Conservation (phyloP, 2,113 vertebrate genomes). For the Tamias sibiricus region DNA sequence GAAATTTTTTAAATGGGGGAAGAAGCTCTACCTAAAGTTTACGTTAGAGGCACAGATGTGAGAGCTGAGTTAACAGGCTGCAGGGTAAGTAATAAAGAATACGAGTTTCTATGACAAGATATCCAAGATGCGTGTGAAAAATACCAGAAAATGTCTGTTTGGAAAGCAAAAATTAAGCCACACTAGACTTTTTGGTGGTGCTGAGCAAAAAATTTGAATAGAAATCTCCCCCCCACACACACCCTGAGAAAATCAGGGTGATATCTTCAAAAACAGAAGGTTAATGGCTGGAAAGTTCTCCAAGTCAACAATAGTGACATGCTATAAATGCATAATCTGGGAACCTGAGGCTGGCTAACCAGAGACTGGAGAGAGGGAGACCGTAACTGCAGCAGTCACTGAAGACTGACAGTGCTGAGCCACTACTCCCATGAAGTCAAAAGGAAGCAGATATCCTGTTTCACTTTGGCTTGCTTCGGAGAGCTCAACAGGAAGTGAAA, state of each 20-base stretch:
- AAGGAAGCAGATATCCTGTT: neutral
- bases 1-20: neutral
- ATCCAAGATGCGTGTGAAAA: neutral
- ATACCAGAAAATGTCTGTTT: neutral
- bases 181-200: neutral
- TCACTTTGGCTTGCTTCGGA: neutral
- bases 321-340: neutral
- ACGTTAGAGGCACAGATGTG: neutral
- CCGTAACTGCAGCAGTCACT: rapidly evolving
- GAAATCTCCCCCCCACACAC: neutral
- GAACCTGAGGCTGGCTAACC: neutral
- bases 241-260: neutral
- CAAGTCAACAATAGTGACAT: neutral
- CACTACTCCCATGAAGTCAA: neutral
- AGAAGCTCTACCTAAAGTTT: neutral
- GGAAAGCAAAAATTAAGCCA: neutral
- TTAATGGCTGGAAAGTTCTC: neutral
- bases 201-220: neutral
- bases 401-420: neutral
- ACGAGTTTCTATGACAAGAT: neutral
- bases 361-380: neutral
- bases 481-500: neutral
- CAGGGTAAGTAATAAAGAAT: neutral
- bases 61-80: neutral
- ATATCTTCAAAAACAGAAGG: neutral